A percentile compares a stretch with the other conserved stretches of the same genome.
Conservation (phyloP, 1,140 invertebrate species). For the Cyclina sinensis region DNA sequence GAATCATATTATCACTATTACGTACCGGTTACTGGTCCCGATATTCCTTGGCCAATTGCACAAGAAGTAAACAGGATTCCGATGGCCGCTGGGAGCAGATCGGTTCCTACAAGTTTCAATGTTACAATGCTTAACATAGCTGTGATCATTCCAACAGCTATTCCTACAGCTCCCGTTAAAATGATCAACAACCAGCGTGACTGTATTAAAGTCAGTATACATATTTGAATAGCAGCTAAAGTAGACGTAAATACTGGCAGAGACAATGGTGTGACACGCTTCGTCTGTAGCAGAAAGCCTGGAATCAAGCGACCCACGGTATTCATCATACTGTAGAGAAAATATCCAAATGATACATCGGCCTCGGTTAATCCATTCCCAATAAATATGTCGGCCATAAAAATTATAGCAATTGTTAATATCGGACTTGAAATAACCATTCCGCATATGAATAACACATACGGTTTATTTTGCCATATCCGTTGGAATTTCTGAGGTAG, state of each 20-base stretch:
- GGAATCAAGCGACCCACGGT: not conserved
- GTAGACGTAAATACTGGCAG: not conserved
- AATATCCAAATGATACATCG: not conserved
- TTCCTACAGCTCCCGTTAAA: not conserved
- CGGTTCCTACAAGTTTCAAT: not conserved
- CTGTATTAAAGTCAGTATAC: not conserved
- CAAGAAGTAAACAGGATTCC: not conserved
- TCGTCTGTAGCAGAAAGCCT: not conserved
- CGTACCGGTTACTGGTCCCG: conserved; percentile 5
- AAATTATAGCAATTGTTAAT: not conserved
- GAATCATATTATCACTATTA: too few relatives aligned
- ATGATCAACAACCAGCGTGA: not conserved
- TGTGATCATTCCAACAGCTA: not conserved
- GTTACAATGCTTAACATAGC: not conserved
- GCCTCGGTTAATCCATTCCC: not conserved
- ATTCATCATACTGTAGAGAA: not conserved
- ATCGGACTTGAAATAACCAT: not conserved
- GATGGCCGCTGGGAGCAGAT: not conserved
- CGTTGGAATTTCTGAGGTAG: not conserved
- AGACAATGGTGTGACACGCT: not conserved
- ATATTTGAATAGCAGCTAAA: not conserved
- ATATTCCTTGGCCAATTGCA: not conserved
- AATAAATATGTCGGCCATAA: not conserved
- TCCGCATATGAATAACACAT: not conserved
- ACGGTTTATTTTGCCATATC: not conserved